Percentiles rank a stretch among this genome's conserved stretches.
These are phyloP conservation scores for Andricus grossulariae DNA, from an alignment of 1,140 invertebrate species.

Conservation along the genomic window DNA sequence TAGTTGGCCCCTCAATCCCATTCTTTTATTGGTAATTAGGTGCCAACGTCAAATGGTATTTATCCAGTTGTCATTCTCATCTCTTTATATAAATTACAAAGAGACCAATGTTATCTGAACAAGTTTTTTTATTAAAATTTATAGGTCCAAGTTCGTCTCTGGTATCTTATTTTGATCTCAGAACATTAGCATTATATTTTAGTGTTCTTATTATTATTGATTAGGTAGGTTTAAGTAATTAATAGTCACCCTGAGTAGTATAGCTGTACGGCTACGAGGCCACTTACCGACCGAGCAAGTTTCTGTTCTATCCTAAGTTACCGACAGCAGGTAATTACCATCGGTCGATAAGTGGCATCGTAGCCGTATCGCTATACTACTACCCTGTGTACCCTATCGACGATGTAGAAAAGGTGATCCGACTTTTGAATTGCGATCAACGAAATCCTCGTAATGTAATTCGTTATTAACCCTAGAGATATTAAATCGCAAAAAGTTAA, in stretches of 20 bases:
- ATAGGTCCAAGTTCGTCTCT: constrained; percentile 65
- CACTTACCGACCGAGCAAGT: no score
- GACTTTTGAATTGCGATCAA: constrained; percentile 66
- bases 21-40: no score
- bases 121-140: constrained; percentile 39
- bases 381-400: constrained; percentile 60
- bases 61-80: no score
- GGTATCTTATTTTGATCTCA: constrained; percentile 64
- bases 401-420: constrained; percentile 65
- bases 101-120: background rate
- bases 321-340: no score
- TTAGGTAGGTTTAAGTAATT: constrained; percentile 69
- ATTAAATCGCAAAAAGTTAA: constrained; percentile 14
- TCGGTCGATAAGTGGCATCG: no score
- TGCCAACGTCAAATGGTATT: no score
- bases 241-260: constrained; percentile 57
- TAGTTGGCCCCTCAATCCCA: no score
- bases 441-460: constrained; percentile 58
- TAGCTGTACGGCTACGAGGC: no score
- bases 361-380: no score
- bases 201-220: constrained; percentile 57
- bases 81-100: background rate
- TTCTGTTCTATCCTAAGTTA: no score
- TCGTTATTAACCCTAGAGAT: constrained; percentile 38
- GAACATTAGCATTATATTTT: constrained; percentile 61